A percentile compares a stretch with the other conserved stretches of the same genome.
These are phyloP conservation scores for Kryptolebias ocellatus DNA, from an alignment of 2,797 vertebrate genomes.

Conservation along the genomic window DNA sequence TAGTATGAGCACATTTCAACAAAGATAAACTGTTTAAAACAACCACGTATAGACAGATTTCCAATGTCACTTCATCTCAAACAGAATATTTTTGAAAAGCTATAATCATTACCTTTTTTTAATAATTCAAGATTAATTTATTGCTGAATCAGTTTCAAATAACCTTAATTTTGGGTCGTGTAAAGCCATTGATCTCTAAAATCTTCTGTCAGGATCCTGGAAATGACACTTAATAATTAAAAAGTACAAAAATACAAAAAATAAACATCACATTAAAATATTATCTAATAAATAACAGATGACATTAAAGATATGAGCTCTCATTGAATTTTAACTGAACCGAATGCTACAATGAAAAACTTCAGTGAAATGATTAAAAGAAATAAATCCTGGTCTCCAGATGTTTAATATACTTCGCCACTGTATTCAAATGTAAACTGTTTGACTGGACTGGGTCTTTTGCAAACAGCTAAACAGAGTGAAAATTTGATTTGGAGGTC, in stretches of 20 bases:
- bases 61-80: background rate
- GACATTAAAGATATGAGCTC: background rate
- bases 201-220: too few relatives aligned
- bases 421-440: background rate
- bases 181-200: background rate
- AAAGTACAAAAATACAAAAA: background rate
- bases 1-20: too few relatives aligned
- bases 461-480: constrained; percentile 29
- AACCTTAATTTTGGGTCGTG: background rate
- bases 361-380: background rate
- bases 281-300: background rate
- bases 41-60: background rate
- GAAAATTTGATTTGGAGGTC: constrained; percentile 37
- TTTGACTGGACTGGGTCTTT: constrained; percentile 30
- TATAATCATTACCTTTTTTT: background rate
- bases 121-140: background rate
- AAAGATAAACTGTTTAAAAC: too few relatives aligned
- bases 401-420: constrained; percentile 3
- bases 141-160: background rate
- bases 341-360: background rate
- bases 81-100: background rate
- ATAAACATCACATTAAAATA: background rate
- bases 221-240: background rate
- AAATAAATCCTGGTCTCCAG: background rate
- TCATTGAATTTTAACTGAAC: background rate